Conservation (phyloP, 1,140 invertebrate genomes). For the Listronotus bonariensis region DNA sequence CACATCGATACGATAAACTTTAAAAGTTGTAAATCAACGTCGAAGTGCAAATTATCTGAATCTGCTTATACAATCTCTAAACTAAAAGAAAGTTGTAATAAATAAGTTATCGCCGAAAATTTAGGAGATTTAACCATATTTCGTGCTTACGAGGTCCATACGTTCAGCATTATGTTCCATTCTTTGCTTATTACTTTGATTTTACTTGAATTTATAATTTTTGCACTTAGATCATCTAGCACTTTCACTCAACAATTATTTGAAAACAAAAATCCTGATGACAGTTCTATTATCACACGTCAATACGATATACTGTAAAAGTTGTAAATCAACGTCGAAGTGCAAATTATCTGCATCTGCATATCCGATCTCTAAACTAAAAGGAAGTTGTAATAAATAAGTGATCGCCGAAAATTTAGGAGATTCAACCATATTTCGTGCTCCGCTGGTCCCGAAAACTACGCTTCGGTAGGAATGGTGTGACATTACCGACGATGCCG, state of each 20-base stretch:
- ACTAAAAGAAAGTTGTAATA: conserved; percentile 1
- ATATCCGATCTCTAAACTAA: not conserved
- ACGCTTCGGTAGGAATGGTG: conserved; percentile 4
- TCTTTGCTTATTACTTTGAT: too few species aligned
- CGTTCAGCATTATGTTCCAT: too few species aligned
- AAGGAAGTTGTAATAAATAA: conserved; percentile 1
- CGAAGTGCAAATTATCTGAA: too few species aligned
- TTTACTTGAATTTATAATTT: too few species aligned
- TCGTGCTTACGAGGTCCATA: too few species aligned
- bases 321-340: not conserved
- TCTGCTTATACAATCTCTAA: not conserved
- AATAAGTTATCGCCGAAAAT: not conserved
- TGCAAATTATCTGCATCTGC: not conserved
- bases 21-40: not conserved
- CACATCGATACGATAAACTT: not conserved
- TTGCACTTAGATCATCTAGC: too few species aligned
- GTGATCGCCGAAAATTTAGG: not conserved
- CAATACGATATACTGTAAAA: not conserved
- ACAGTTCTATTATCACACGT: too few species aligned
- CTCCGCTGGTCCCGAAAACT: conserved; percentile 23
- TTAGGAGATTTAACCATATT: conserved; percentile 14
- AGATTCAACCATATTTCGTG: conserved; percentile 15
- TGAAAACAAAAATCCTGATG: too few species aligned
- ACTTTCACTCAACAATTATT: too few species aligned
- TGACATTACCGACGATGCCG: not conserved